Conservation (phyloP, 1,140 invertebrate species). For the Periplaneta americana region DNA sequence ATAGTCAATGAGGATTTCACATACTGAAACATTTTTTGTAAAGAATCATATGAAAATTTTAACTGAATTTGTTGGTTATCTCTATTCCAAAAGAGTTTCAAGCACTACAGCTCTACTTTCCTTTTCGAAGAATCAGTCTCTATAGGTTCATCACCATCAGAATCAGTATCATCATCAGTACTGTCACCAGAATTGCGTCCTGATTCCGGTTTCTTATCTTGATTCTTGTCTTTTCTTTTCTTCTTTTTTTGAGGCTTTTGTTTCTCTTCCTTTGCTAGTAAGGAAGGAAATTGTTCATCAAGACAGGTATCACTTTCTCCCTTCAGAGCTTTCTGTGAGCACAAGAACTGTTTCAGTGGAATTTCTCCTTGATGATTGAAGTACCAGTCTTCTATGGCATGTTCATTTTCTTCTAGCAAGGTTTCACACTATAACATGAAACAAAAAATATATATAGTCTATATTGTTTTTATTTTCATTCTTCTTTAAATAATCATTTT, state of each 20-base stretch:
- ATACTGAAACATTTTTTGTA: too few relatives aligned
- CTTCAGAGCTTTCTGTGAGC: constrained; percentile 58
- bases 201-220: neutral
- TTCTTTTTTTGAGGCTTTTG: neutral
- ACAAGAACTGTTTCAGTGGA: constrained; percentile 60
- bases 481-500: too few relatives aligned
- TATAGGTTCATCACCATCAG: neutral
- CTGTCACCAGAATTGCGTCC: too few relatives aligned
- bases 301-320: constrained; percentile 60
- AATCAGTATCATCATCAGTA: neutral
- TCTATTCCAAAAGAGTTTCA: too few relatives aligned
- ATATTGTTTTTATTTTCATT: too few relatives aligned
- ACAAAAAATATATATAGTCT: too few relatives aligned
- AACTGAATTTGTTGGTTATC: too few relatives aligned
- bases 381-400: constrained; percentile 74
- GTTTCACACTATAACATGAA: constrained; percentile 54
- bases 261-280: neutral
- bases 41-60: too few relatives aligned
- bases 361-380: constrained; percentile 60
- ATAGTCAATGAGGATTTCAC: too few relatives aligned
- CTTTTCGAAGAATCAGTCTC: neutral
- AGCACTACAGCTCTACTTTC: neutral
- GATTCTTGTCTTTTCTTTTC: neutral
- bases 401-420: constrained; percentile 69
- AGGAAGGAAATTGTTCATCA: constrained; percentile 41